Percentiles rank a stretch among this genome's conserved stretches.
Conservation (phyloP, 2,113 vertebrate genomes). For the human region DNA sequence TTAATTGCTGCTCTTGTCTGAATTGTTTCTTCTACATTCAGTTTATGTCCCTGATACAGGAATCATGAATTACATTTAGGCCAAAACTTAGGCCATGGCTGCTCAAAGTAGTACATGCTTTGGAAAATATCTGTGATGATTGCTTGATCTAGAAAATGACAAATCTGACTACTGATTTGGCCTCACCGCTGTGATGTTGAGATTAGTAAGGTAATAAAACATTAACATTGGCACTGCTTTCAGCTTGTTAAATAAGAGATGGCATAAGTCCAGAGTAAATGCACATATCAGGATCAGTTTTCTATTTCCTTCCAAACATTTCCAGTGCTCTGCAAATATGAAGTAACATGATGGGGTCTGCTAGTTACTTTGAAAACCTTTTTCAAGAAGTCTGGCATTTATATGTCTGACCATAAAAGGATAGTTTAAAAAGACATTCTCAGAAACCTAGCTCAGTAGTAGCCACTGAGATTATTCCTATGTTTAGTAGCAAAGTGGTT, state of each 20-base stretch:
- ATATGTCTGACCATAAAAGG: neutral
- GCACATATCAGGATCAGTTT: constrained; percentile 56
- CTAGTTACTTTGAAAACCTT: constrained; percentile 1
- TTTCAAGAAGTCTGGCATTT: constrained; percentile 33
- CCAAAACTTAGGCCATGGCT: neutral
- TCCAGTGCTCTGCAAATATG: constrained; percentile 11
- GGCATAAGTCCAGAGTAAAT: constrained; percentile 31
- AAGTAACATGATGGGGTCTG: neutral
- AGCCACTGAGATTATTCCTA: neutral
- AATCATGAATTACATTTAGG: neutral
- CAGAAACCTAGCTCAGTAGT: neutral
- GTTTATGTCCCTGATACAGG: neutral
- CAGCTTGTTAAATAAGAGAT: constrained; percentile 52
- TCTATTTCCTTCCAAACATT: constrained; percentile 33
- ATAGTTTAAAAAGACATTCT: constrained; percentile 19
- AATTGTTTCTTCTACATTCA: neutral
- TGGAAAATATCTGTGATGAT: constrained; percentile 45
- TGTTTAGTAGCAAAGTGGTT: neutral
- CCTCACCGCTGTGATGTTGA: constrained; percentile 45
- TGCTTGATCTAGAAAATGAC: constrained; percentile 61
- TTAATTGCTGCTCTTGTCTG: neutral
- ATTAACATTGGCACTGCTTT: neutral
- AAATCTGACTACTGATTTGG: constrained; percentile 42
- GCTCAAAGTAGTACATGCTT: constrained; percentile 22
- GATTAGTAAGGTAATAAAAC: constrained; percentile 42